Evolutionary conservation across 2,113 vertebrate species (phyloP).

Genomic region (Atractosteus spatula): DNA sequence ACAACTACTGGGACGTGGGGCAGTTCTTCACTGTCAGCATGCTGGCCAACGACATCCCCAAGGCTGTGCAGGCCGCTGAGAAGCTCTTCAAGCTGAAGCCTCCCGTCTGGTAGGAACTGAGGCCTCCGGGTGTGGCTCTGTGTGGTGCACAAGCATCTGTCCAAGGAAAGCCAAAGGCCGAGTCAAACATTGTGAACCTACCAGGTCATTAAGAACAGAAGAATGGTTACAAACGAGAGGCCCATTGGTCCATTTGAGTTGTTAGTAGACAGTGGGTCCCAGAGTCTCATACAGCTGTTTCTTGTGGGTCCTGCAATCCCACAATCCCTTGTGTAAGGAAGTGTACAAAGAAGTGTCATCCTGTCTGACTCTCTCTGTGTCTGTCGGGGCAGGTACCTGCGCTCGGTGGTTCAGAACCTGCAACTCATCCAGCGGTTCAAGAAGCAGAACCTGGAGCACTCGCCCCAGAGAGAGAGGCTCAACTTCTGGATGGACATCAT

Average conservation of each 20-base stretch:
- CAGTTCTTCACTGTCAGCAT: slow-evolving; percentile 92
- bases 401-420: slow-evolving; percentile 90
- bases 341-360: neutral
- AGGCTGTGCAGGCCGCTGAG: slow-evolving; percentile 89
- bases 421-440: slow-evolving; percentile 87
- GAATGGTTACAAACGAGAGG: no score
- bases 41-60: slow-evolving; percentile 81
- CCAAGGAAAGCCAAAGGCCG: no score
- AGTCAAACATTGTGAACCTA: no score
- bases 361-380: neutral
- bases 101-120: slow-evolving; percentile 77
- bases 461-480: slow-evolving; percentile 79
- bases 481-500: slow-evolving; percentile 98
- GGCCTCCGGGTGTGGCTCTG: neutral
- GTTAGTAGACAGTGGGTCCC: no score
- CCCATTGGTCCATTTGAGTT: no score
- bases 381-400: slow-evolving; percentile 77
- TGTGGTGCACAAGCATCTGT: no score
- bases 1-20: slow-evolving; percentile 93
- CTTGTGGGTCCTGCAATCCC: no score
- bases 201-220: no score
- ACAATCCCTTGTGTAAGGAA: neutral
- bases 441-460: slow-evolving; percentile 78
- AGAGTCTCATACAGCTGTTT: no score
- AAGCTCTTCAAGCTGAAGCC: slow-evolving; percentile 92